Percentiles rank a stretch among this genome's conserved stretches.
These are phyloP conservation scores for Tautogolabrus adspersus DNA, from an alignment of 2,113 vertebrate species.

Conservation along the genomic window DNA sequence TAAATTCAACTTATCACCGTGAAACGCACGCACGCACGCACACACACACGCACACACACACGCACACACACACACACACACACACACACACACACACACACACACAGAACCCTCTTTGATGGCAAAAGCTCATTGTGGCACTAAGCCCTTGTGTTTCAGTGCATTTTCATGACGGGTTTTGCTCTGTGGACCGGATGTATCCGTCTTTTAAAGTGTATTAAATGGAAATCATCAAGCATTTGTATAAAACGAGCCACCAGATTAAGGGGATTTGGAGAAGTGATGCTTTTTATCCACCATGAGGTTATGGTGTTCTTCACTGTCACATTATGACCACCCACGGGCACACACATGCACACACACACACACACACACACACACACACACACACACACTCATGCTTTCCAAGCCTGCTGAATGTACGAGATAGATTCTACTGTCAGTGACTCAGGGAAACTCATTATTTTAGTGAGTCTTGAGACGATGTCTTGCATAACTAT, in stretches of 20 bases:
- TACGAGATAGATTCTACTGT: background rate
- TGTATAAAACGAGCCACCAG: slow-evolving; percentile 73
- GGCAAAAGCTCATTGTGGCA: slow-evolving; percentile 71
- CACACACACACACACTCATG: background rate
- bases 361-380: background rate
- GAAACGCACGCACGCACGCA: slow-evolving; percentile 54
- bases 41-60: slow-evolving; percentile 32
- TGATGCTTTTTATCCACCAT: slow-evolving; percentile 79
- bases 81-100: slow-evolving; percentile 54
- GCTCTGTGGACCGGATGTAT: slow-evolving; percentile 71
- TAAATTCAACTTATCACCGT: slow-evolving; percentile 58
- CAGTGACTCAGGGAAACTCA: background rate
- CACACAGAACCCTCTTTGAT: slow-evolving; percentile 49
- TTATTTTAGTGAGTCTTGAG: background rate
- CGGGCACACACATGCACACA: background rate
- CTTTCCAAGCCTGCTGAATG: background rate
- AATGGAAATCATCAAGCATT: slow-evolving; percentile 78
- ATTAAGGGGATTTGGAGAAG: slow-evolving; percentile 82
- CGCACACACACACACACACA: slow-evolving; percentile 43
- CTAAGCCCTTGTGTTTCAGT: slow-evolving; percentile 80
- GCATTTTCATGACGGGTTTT: slow-evolving; percentile 79
- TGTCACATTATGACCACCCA: slow-evolving; percentile 67
- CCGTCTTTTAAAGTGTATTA: slow-evolving; percentile 83
- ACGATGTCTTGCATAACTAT: background rate
- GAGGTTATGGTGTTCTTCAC: slow-evolving; percentile 64